Evolutionary conservation across 2,797 vertebrate species (phyloP).

Genomic region (Falco biarmicus): DNA sequence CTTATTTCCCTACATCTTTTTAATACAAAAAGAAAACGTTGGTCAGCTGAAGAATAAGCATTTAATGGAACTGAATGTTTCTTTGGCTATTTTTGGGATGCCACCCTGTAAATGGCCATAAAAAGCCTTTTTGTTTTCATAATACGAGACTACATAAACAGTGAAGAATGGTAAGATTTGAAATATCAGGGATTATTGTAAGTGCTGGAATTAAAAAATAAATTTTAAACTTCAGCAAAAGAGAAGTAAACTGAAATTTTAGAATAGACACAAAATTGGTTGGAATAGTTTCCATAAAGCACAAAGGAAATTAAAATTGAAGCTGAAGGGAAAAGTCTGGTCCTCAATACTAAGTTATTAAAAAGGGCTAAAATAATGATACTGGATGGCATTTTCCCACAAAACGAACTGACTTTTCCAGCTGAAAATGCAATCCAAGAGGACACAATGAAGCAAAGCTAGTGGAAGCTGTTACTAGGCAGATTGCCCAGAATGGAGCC

Average conservation of each 20-base stretch:
- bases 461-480: neutral
- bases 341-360: neutral
- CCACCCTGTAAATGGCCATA: neutral
- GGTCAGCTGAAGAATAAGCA: neutral
- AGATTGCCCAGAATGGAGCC: conserved; percentile 11
- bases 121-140: neutral
- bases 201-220: neutral
- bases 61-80: neutral
- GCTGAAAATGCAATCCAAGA: neutral
- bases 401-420: neutral
- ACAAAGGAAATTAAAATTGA: neutral
- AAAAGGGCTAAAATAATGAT: neutral
- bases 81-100: neutral
- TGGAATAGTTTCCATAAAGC: neutral
- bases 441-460: neutral
- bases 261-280: neutral
- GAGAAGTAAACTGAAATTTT: neutral
- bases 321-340: neutral
- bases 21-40: neutral
- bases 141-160: neutral
- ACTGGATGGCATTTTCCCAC: neutral
- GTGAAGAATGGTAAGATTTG: neutral
- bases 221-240: neutral
- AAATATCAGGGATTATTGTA: neutral
- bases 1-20: neutral